phyloP scores from a whole-genome alignment of 2,797 vertebrate genomes.

The Halcyon smyrnensis region DNA sequence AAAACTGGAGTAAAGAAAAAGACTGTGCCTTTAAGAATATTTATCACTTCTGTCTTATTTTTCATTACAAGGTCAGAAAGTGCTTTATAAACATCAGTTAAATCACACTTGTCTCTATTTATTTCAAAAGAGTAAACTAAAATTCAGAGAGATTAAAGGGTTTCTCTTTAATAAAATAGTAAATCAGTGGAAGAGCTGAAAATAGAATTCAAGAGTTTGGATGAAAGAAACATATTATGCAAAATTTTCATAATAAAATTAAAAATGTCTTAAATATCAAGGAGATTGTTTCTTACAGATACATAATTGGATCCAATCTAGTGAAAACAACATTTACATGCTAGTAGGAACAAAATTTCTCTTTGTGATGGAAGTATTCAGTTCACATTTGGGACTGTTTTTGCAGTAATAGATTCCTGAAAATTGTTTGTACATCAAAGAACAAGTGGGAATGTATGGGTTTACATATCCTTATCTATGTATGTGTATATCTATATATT shows the following conservation, averaged over 20 bases:
- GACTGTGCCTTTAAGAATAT: neutral
- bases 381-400: neutral
- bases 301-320: neutral
- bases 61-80: neutral
- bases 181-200: neutral
- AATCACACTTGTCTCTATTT: neutral
- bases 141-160: neutral
- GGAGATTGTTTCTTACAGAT: neutral
- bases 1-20: neutral
- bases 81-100: constrained; percentile 24
- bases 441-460: neutral
- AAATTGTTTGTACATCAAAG: neutral
- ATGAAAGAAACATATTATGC: neutral
- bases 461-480: neutral
- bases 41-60: neutral
- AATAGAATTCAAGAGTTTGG: neutral
- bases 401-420: neutral
- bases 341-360: neutral
- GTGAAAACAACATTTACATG: neutral
- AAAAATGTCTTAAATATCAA: neutral
- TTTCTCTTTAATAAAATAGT: neutral
- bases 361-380: neutral
- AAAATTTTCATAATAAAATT: neutral
- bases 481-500: neutral
- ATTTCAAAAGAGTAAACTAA: constrained; percentile 1